Conservation (phyloP, 2,888 invertebrate genomes). For the Euplexia lucipara region DNA sequence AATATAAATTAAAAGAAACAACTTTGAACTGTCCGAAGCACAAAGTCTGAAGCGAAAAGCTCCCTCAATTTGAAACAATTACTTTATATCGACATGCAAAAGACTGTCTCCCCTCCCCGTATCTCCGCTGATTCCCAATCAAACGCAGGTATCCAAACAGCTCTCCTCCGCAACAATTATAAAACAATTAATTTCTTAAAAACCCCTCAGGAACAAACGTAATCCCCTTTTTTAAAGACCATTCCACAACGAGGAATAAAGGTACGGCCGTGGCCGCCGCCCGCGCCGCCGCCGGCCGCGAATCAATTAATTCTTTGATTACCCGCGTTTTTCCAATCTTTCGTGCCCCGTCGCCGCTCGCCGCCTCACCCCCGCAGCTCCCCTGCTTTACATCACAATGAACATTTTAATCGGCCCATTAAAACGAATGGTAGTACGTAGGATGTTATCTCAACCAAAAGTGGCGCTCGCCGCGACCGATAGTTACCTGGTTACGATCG, state of each 20-base stretch:
- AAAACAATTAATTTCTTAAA: constrained; percentile 60
- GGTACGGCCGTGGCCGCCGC: constrained; percentile 48
- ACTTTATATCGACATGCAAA: constrained; percentile 23
- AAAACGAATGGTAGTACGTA: constrained; percentile 52
- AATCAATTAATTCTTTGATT: constrained; percentile 78
- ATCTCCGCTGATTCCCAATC: constrained; percentile 15
- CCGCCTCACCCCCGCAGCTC: constrained; percentile 20
- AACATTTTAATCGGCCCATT: constrained; percentile 71
- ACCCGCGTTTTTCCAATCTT: constrained; percentile 70
- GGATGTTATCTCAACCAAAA: constrained; percentile 40
- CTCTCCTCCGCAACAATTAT: constrained; percentile 52
- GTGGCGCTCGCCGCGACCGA: constrained; percentile 10
- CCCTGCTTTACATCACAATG: constrained; percentile 67
- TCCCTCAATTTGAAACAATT: constrained; percentile 19
- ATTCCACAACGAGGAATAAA: constrained; percentile 47
- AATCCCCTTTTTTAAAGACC: constrained; percentile 52
- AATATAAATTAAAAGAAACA: not conserved
- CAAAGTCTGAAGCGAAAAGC: not conserved
- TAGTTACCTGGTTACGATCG: constrained; percentile 36
- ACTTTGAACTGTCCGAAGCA: not conserved
- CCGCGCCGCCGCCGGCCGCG: constrained; percentile 61
- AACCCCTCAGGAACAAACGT: constrained; percentile 51
- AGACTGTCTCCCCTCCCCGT: not conserved
- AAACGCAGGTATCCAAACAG: constrained; percentile 36
- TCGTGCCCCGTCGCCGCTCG: constrained; percentile 6